Base-by-base conservation (phyloP, 2,888 invertebrate genomes). In the Diadromus collaris region DNA sequence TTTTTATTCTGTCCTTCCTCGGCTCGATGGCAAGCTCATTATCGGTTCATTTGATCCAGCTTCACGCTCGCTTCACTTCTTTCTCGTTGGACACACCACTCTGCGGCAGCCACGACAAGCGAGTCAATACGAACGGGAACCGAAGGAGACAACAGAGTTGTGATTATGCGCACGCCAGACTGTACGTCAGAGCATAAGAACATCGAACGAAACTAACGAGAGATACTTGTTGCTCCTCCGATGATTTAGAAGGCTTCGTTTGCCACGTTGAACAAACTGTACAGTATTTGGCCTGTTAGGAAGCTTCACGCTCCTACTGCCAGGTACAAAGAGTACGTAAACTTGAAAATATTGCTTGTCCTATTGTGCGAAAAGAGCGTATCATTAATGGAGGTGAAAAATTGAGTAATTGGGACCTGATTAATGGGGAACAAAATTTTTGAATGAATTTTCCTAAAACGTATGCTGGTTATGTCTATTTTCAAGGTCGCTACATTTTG, bases 21-120 rank as follows among this genome's bases (percentile, higher is more conserved):
- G 79, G 60, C 76, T 48, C 78, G 51, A 76, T 71, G 44, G 64
- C 69, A 41, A 71, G 77, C 82, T 79, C 80, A 82, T 85, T 86
- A 84, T 84, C 86, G 81, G 79, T 78, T 86, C 85, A 83, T 78
- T 84, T 44, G 82, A 83, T 84, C 83, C 75, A 68, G 61, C 75
- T 67, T 77, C 56, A 69, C 64, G 65, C 58, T 60, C 64, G 41
- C 78, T 70, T 72, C 76, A 38, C 38, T 38, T 70, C 73, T 29
- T 44, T 27, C 75, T 38, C 46, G 44, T 58, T 65, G 38, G 54
- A 56, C 60, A 54, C 71, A 68, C 76, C 61, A 78, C 68, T 61
- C 54, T 73, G 34, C 75, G 54, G 56, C 58, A n/a, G 19, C 56
- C 32, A 38, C 48, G 29, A 38, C 27, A 60, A 64, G 38, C 58